Conservation (phyloP, 2,113 vertebrate genomes). For the Chaetops frenatus region DNA sequence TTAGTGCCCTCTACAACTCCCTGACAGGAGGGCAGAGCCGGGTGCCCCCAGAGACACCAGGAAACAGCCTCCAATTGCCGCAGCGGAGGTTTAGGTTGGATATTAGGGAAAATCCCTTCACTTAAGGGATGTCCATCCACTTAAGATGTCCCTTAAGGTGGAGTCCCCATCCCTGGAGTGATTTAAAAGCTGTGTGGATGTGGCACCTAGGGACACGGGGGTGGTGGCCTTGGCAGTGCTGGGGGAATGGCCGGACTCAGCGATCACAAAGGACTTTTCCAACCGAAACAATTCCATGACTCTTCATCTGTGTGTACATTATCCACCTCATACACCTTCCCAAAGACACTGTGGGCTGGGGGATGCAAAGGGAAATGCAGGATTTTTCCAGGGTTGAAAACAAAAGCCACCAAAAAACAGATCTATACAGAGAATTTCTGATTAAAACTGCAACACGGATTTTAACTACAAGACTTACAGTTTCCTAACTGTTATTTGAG, state of each 20-base stretch:
- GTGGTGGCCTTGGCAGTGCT: background rate
- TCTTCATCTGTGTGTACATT: background rate
- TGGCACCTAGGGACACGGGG: background rate
- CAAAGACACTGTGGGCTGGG: background rate
- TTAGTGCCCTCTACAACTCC: fast-evolving
- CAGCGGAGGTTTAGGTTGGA: background rate
- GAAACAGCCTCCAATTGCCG: background rate
- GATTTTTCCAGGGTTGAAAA: background rate
- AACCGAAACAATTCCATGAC: background rate
- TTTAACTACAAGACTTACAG: background rate
- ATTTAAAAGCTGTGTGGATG: background rate
- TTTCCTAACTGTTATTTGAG: background rate
- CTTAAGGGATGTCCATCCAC: background rate
- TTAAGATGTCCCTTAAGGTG: too few species aligned
- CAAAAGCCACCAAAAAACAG: background rate
- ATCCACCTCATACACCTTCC: background rate
- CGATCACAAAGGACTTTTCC: fast-evolving
- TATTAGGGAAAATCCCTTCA: too few species aligned
- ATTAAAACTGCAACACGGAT: background rate
- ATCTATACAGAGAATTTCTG: background rate
- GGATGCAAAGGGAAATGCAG: background rate
- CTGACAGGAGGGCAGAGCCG: background rate
- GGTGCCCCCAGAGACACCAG: background rate
- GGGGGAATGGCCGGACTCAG: fast-evolving
- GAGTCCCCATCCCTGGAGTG: background rate